phyloP scores from a whole-genome alignment of 1,140 invertebrate species.

The Hesperophylax magnus region DNA sequence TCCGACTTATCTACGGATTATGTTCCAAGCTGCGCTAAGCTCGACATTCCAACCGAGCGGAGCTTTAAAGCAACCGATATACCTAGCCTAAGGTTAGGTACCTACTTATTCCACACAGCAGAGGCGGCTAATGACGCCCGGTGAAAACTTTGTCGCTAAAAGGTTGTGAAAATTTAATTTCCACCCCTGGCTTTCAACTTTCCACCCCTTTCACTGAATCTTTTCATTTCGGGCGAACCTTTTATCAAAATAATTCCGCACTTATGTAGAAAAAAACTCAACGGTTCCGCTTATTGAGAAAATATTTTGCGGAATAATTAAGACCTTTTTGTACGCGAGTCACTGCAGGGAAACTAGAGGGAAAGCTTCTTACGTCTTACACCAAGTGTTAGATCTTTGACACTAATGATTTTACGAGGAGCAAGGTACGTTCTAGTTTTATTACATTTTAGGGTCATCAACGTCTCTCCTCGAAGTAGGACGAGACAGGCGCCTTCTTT shows the following conservation, averaged over 20 bases:
- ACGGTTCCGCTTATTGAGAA: neutral
- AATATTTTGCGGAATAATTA: neutral
- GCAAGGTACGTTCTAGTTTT: slow-evolving; percentile 41
- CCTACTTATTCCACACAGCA: neutral
- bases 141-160: slow-evolving; percentile 44
- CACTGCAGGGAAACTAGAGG: neutral
- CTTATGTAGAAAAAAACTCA: neutral
- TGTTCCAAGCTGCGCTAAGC: no score
- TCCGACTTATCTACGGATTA: no score
- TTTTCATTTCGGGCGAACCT: neutral
- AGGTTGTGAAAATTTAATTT: slow-evolving; percentile 49
- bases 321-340: neutral
- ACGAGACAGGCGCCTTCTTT: slow-evolving; percentile 15
- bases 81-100: no score
- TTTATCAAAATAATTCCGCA: neutral
- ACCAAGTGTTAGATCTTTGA: slow-evolving; percentile 21
- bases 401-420: slow-evolving; percentile 53
- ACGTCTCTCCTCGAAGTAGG: slow-evolving; percentile 45
- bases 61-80: no score
- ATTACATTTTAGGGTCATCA: slow-evolving; percentile 56
- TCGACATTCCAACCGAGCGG: no score
- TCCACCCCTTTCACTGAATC: neutral
- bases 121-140: neutral
- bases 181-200: neutral
- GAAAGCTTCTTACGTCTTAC: neutral